These are phyloP conservation scores for Philopedon plagiatum DNA, from an alignment of 2,888 invertebrate species.

Conservation along the genomic window DNA sequence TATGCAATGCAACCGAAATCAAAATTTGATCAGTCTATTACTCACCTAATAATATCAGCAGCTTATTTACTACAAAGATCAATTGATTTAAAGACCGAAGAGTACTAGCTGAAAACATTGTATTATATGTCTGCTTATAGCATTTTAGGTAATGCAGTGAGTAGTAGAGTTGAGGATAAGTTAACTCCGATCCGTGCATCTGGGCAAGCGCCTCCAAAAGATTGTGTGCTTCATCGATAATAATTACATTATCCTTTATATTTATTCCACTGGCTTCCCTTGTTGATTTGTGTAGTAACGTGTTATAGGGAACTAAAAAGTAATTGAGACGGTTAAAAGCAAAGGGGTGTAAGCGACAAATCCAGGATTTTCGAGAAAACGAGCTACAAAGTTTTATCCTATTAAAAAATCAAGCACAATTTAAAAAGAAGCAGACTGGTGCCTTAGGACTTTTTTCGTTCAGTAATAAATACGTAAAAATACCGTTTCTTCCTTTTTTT, in stretches of 20 bases:
- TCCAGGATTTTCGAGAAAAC: no score
- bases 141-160: slow-evolving; percentile 77
- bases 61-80: slow-evolving; percentile 80
- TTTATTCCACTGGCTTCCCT: slow-evolving; percentile 78
- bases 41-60: slow-evolving; percentile 68
- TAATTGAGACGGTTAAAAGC: no score
- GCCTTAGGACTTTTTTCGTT: no score
- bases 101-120: slow-evolving; percentile 84
- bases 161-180: slow-evolving; percentile 76
- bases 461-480: no score
- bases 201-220: slow-evolving; percentile 90
- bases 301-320: slow-evolving; percentile 79
- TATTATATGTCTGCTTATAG: slow-evolving; percentile 82
- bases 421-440: no score
- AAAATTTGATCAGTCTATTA: neutral
- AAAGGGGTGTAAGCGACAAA: no score
- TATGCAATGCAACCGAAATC: no score
- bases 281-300: slow-evolving; percentile 84
- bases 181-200: slow-evolving; percentile 86
- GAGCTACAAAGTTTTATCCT: no score
- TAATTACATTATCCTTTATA: slow-evolving; percentile 80
- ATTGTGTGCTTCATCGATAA: slow-evolving; percentile 98
- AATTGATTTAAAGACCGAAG: slow-evolving; percentile 87
- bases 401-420: no score
- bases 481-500: no score